Base-by-base conservation (phyloP, 2,113 vertebrate genomes). In the Elgaria multicarinata region DNA sequence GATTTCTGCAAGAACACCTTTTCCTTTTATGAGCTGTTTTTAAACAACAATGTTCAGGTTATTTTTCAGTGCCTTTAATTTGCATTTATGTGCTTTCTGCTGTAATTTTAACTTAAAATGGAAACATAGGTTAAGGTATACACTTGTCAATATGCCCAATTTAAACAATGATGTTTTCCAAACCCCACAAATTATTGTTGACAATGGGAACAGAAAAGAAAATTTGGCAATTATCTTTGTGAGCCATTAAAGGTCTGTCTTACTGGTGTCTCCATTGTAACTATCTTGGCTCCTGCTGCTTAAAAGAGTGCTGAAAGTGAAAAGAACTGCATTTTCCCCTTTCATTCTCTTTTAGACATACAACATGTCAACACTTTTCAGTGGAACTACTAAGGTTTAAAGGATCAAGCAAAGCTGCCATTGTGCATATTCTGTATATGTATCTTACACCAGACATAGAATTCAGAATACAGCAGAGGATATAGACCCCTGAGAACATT, bases 81-180 rank as follows among this genome's bases (percentile, higher is more conserved):
- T 95, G 91, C 94, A 93, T 96, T 91, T 93, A 55, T 83, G 62
- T 92, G 91, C 86, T 94, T 95, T 87, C 89, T 4, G 0, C 90
- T 86, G 90, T 92, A 91, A 92, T 89, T 74, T 94, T 92, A 88
- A 79, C 71, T 93, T 94, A n/a, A 95, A 94, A 91, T 92, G 89
- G 89, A 36, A 89, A 89, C 89, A 85, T 85, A 71, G 92, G 79
- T 86, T 85, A 87, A 91, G 89, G 86, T 92, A 36, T 16, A 22
- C 64, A 79, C 83, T 94, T 93, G 87, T 89, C 94, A 95, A 90
- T 88, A 82, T 90, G 88, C 83, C 91, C 92, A 87, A 94, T 94
- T 94, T 94, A 87, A 62, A 42, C 42, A 58, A 33, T 1, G 12
- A 85, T 85, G 1, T 90, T 92, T 62, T 78, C 92, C 87, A 94